Conservation (phyloP, 2,888 invertebrate species). For the Lymantria dispar region DNA sequence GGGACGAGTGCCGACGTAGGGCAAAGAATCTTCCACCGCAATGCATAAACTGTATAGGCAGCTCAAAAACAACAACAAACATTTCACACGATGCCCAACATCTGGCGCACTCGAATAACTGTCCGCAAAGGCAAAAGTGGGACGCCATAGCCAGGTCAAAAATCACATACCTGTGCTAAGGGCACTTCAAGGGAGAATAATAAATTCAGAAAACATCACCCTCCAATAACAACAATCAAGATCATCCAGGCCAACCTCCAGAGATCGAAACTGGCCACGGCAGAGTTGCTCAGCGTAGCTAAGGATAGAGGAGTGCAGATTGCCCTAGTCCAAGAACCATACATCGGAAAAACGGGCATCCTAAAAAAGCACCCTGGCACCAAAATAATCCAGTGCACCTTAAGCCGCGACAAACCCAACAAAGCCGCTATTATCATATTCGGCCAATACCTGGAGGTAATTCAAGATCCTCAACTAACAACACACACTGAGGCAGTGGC, state of each 20-base stretch:
- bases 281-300: conserved; percentile 22
- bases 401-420: conserved; percentile 18
- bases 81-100: no score
- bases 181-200: background rate
- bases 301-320: conserved; percentile 1
- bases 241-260: conserved; percentile 28
- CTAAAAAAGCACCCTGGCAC: conserved; percentile 18
- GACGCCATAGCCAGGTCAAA: no score
- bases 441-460: conserved; percentile 9
- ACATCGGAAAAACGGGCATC: conserved; percentile 20
- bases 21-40: no score
- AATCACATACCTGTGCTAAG: conserved; percentile 21
- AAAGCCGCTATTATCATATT: conserved; percentile 30
- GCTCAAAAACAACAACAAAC: no score
- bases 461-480: no score
- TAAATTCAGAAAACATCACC: background rate
- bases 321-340: conserved; percentile 37
- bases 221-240: background rate
- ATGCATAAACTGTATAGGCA: no score
- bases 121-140: no score
- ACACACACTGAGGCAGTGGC: conserved; percentile 28
- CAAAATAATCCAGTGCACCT: conserved; percentile 25
- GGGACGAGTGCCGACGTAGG: no score
- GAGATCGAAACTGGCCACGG: conserved; percentile 22
- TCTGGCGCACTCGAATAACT: no score